Evolutionary conservation across 2,113 vertebrate species (phyloP).

Genomic region (Pteronura brasiliensis): DNA sequence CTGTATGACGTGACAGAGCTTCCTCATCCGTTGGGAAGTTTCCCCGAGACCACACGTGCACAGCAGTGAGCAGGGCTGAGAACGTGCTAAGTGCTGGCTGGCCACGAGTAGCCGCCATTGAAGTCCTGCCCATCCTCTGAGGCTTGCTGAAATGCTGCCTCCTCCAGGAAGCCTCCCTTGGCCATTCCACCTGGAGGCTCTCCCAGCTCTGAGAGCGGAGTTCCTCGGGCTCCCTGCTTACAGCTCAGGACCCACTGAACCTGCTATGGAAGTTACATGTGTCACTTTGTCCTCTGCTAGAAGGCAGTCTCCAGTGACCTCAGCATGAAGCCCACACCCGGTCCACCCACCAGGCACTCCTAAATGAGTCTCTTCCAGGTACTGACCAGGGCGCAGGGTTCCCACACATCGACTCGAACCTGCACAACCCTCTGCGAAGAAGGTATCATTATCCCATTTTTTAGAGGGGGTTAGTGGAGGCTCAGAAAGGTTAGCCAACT

Average conservation of each 20-base stretch:
- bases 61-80: not conserved
- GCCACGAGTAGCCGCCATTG: accelerated
- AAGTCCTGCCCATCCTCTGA: not conserved
- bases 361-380: not conserved
- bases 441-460: not conserved
- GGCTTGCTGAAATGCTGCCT: not conserved
- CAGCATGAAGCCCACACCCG: not conserved
- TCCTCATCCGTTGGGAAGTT: not conserved
- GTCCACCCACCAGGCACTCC: not conserved
- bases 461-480: not conserved
- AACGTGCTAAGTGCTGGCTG: accelerated
- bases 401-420: not conserved
- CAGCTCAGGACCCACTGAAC: not conserved
- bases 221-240: not conserved
- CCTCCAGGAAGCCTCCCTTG: not conserved
- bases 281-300: not conserved
- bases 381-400: not conserved
- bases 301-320: too few relatives aligned
- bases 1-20: not conserved
- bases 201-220: not conserved
- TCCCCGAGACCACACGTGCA: accelerated
- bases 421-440: not conserved
- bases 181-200: not conserved
- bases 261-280: not conserved
- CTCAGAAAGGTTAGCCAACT: not conserved